These are phyloP conservation scores for Andinoacara biseriatus DNA, from an alignment of 2,113 vertebrate species.

Conservation along the genomic window DNA sequence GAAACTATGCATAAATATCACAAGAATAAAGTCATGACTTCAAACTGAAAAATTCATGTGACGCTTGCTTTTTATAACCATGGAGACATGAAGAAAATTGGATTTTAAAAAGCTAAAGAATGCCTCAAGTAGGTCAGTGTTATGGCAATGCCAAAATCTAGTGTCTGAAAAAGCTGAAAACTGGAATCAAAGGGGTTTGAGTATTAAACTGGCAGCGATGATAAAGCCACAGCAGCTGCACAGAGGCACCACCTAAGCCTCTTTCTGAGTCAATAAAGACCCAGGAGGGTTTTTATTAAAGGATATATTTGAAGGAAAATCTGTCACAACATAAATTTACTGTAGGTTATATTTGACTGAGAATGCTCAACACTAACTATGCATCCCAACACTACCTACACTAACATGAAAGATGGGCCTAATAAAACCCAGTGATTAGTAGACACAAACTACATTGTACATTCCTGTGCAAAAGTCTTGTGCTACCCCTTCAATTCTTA, in stretches of 20 bases:
- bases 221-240: slow-evolving; percentile 33
- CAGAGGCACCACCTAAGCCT: slow-evolving; percentile 46
- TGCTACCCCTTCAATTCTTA: background rate
- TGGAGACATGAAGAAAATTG: slow-evolving; percentile 30
- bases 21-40: slow-evolving; percentile 28
- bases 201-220: slow-evolving; percentile 40
- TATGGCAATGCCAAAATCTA: slow-evolving; percentile 40
- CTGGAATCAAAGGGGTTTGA: slow-evolving; percentile 44
- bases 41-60: background rate
- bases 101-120: slow-evolving; percentile 37
- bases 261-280: slow-evolving; percentile 41
- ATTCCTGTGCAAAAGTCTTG: background rate
- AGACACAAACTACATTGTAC: background rate
- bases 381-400: background rate
- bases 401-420: background rate
- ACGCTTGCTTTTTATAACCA: slow-evolving; percentile 31
- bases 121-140: slow-evolving; percentile 58
- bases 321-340: slow-evolving; percentile 16
- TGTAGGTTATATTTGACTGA: background rate
- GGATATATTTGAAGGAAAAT: slow-evolving; percentile 7
- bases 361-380: background rate
- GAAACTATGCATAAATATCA: slow-evolving; percentile 6
- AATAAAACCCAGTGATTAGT: background rate
- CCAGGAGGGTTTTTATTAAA: slow-evolving; percentile 20
- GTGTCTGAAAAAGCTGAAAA: slow-evolving; percentile 38